Evolutionary conservation across 2,113 vertebrate species (phyloP).

Genomic region (Chaenogobius annularis): DNA sequence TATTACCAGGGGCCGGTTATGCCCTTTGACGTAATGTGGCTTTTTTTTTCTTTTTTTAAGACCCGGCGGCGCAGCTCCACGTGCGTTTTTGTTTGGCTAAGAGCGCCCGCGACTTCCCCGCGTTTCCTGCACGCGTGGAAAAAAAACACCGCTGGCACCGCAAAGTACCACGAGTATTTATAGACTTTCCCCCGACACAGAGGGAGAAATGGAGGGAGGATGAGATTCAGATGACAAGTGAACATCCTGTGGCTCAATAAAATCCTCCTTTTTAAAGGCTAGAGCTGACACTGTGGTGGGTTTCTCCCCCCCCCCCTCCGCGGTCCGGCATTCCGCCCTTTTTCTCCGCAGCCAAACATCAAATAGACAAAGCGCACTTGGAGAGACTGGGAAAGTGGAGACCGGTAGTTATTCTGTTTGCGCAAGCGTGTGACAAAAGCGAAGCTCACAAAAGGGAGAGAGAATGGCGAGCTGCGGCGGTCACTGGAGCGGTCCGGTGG

Average conservation of each 20-base stretch:
- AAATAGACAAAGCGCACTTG: constrained; percentile 22
- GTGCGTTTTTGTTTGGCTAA: constrained; percentile 51
- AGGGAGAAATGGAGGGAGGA: constrained; percentile 21
- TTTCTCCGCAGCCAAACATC: constrained; percentile 32
- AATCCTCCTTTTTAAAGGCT: constrained; percentile 25
- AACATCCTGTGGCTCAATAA: constrained; percentile 41
- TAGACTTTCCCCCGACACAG: constrained; percentile 52
- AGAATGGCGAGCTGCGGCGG: constrained; percentile 11
- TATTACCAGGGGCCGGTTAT: neutral
- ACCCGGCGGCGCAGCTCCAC: constrained; percentile 32
- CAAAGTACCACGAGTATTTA: constrained; percentile 61
- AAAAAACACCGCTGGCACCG: constrained; percentile 28
- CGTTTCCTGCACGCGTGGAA: constrained; percentile 46
- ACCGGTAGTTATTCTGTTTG: constrained; percentile 7
- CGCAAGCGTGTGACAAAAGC: constrained; percentile 14
- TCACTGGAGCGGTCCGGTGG: neutral
- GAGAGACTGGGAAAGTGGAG: constrained; percentile 4
- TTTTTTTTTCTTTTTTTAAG: no score
- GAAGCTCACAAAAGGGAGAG: constrained; percentile 1
- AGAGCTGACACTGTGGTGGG: constrained; percentile 22
- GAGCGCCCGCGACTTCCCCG: constrained; percentile 37
- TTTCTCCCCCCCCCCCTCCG: neutral
- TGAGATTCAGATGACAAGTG: constrained; percentile 34
- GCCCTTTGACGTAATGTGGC: neutral
- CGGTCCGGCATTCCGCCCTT: constrained; percentile 6